A percentile compares a stretch with the other conserved stretches of the same genome.
These are phyloP conservation scores for Leuctra nigra DNA, from an alignment of 2,888 invertebrate genomes.

Conservation along the genomic window DNA sequence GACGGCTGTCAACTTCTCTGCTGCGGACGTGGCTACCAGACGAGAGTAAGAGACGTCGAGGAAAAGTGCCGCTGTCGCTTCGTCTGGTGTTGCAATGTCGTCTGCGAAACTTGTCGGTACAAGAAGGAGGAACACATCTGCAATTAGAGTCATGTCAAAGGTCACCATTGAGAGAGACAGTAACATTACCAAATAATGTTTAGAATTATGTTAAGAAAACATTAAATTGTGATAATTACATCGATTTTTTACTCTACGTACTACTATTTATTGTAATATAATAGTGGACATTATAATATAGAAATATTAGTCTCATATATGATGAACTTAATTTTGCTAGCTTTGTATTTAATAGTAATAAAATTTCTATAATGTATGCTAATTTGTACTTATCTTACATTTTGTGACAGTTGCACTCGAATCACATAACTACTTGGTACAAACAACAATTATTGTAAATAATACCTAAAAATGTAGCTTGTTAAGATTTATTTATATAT, in stretches of 20 bases:
- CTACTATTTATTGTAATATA: no score
- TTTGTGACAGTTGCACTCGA: no score
- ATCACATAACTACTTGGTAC: no score
- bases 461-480: no score
- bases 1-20: conserved; percentile 83
- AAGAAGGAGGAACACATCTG: conserved; percentile 79
- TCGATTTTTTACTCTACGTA: conserved; percentile 17
- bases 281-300: no score
- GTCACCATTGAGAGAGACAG: neutral
- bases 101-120: conserved; percentile 74
- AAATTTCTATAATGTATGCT: no score
- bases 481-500: no score
- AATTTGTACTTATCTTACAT: no score
- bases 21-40: conserved; percentile 85
- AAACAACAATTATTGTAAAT: no score
- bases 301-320: neutral
- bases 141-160: no score
- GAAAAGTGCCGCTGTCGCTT: conserved; percentile 87
- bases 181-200: conserved; percentile 3
- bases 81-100: conserved; percentile 86
- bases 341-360: neutral
- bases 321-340: neutral
- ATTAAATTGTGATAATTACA: conserved; percentile 19
- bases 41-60: conserved; percentile 70
- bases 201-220: no score